Evolutionary conservation across 2,888 invertebrate genomes (phyloP), one percentile per base, ranked within the genome.

Genomic region (Saturnia pavonia): DNA sequence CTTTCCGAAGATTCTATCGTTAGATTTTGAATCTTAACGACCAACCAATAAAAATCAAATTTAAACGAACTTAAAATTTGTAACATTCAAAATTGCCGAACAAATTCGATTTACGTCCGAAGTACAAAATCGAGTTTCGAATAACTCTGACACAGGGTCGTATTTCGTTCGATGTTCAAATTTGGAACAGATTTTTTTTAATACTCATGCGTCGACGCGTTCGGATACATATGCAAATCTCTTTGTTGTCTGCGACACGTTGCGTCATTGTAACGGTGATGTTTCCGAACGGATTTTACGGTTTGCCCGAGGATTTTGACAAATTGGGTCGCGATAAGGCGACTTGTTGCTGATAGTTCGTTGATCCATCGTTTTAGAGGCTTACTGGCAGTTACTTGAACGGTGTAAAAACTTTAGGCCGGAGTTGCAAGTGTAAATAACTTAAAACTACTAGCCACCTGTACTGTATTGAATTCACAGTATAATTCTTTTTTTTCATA

Each of bases 161-260:
- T 74, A 68, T 74, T 73, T 77, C 67, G 71, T 72, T 16, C 40
- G 63, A 72, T 69, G 70, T 71, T 74, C 68, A 45, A 72, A 74
- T 72, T 74, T 60, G 70, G 74, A 72, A 74, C 54, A 57, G 57
- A 25, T 57, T 73, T 76, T 75, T 74, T 74, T 66, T 69, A 34
- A 69, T 65, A 43, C 71, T 60, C 57, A 42, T 67, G 40, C 74
- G 75, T 74, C 75, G 74, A 76, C 76, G 77, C 75, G 74, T 63
- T 72, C 70, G 63, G 69, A 73, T 75, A 76, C 72, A 84, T 87
- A 91, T 92, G 92, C 90, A 91, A 92, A 92, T 91, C 86, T 80
- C 88, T 92, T 92, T 91, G 91, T 91, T 90, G 91, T 91, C 88
- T 85, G 57, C 57, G 87, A 74, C 76, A 79, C 80, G 84, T 87